Conservation (phyloP, 2,797 vertebrate genomes). For the Morelia viridis region DNA sequence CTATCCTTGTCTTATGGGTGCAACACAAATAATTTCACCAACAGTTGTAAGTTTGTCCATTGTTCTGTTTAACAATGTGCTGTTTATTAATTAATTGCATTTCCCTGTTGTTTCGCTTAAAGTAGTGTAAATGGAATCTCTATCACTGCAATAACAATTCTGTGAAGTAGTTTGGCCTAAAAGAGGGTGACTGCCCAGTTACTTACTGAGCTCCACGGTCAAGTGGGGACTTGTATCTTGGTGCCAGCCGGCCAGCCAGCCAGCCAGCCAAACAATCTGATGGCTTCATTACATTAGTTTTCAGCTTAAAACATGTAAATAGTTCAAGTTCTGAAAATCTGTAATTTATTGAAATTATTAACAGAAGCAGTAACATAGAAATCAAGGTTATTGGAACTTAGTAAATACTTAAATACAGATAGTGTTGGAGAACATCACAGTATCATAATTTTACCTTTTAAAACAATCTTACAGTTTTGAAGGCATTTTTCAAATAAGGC, state of each 20-base stretch:
- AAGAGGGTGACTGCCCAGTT: not conserved
- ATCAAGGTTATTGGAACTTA: not conserved
- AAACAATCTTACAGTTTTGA: not conserved
- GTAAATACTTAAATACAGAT: not conserved
- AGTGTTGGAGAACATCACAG: not conserved
- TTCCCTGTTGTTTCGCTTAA: not conserved
- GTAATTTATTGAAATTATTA: conserved; percentile 8
- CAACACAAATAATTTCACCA: not conserved
- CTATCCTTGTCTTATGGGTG: not conserved
- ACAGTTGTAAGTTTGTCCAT: not conserved
- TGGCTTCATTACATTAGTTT: not conserved
- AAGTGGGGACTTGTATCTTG: not conserved
- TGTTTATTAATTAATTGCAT: not conserved
- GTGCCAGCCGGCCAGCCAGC: not conserved
- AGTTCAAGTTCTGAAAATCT: not conserved
- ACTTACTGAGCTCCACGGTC: not conserved
- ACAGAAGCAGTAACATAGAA: not conserved
- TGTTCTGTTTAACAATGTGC: not conserved
- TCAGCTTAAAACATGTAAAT: not conserved
- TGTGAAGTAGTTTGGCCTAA: not conserved
- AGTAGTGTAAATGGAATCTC: not conserved
- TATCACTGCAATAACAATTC: not conserved
- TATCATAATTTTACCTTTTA: not conserved
- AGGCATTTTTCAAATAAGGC: not conserved
- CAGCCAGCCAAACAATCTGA: not conserved